Evolutionary conservation across 2,113 vertebrate genomes (phyloP).

Genomic region (Cephalopholis sonnerati): DNA sequence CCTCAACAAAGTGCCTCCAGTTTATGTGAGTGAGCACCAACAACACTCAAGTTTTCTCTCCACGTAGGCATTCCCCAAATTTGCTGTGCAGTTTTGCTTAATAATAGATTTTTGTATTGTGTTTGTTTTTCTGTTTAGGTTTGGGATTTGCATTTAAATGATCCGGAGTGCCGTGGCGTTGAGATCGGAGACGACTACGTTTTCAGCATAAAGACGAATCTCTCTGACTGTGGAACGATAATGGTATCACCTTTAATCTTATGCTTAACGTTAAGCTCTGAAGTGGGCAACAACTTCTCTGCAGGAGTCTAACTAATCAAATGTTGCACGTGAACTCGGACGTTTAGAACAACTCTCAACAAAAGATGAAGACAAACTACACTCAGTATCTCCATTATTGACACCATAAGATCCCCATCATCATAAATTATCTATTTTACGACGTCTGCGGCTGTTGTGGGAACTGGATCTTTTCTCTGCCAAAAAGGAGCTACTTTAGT

Average conservation of each 20-base stretch:
- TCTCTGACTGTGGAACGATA: conserved; percentile 81
- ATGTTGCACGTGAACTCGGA: conserved; percentile 54
- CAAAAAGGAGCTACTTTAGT: conserved; percentile 22
- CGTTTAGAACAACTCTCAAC: conserved; percentile 52
- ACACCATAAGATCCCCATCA: conserved; percentile 49
- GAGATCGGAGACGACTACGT: conserved; percentile 78
- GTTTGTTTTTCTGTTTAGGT: conserved; percentile 66
- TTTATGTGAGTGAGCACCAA: conserved; percentile 76
- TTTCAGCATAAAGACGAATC: conserved; percentile 84
- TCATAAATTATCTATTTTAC: conserved; percentile 70
- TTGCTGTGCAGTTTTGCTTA: neutral
- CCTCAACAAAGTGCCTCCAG: conserved; percentile 83
- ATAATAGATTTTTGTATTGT: neutral
- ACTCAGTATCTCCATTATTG: conserved; percentile 28
- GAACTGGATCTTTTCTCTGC: conserved; percentile 13
- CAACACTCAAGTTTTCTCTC: neutral
- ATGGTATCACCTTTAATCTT: conserved; percentile 57
- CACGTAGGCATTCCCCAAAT: neutral
- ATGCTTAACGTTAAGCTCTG: neutral
- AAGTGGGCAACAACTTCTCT: neutral
- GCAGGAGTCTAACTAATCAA: conserved; percentile 42
- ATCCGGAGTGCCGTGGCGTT: conserved; percentile 76
- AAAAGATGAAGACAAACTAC: conserved; percentile 66
- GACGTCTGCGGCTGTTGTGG: conserved; percentile 43
- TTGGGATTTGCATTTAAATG: conserved; percentile 85